Evolutionary conservation across 92 coral and sea anemone genomes (phyloP), one percentile per base, ranked within the genome.

Genomic region (Siderastrea radians): DNA sequence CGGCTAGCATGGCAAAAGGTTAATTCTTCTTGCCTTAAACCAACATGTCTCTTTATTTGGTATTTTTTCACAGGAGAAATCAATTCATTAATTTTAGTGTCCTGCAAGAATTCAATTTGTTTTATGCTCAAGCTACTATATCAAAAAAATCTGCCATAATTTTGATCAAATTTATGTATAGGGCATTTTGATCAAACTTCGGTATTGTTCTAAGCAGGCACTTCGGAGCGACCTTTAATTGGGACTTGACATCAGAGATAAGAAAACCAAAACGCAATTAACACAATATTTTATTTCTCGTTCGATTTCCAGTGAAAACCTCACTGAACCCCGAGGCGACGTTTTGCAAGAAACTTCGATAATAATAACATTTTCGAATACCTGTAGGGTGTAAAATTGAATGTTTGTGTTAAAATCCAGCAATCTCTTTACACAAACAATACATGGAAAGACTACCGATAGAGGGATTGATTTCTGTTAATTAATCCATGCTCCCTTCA

Each of bases 371-470:
- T 62, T 45, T 2, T 57, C 26, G 73, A 73, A 84, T 84, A 84
- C 81, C 80, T 74, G 80, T 73, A 75, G 87, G 80, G 59, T 49
- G 62, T 49, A 72, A 65, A 84, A 62, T 74, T 84, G 73, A 84
- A 74, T 74, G 49, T 13, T 9, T 65, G 47, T 67, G 85, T 68
- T n/a, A 68, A 14, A 44, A 74, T 45, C 16, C 65, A 74, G 80
- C 81, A 84, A 38, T 73, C 80, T 61, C 12, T 74, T 62, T 74
- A 62, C 79, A 9, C 44, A 60, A 82, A 84, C 87, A 84, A 73
- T 49, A 45, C 73, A 12, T 45, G 55, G 44, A 74, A 49, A 73
- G 80, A 84, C 61, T 73, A 64, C 61, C 49, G 50, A 49, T 8
- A 52, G 74, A 72, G 80, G 66, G 59, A 55, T 84, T 73, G 80